Evolutionary conservation across 2,888 invertebrate genomes (phyloP).

Genomic region (Nomada ruficornis): DNA sequence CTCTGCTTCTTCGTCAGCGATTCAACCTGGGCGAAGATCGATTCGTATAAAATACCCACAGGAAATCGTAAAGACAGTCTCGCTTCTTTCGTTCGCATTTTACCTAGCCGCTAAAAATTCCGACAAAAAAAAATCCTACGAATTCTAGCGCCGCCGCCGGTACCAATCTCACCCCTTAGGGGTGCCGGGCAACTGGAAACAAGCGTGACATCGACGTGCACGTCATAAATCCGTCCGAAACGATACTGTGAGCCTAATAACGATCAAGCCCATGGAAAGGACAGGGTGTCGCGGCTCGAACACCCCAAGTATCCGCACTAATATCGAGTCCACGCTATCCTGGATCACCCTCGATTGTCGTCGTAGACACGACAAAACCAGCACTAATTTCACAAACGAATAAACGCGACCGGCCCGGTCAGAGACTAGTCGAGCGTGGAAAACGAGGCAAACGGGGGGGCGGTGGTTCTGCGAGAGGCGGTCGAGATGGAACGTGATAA

Average conservation of each 20-base stretch:
- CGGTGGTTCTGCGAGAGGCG: conserved; percentile 57
- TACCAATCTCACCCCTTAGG: not conserved
- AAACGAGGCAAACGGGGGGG: conserved; percentile 17
- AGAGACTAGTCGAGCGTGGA: conserved; percentile 60
- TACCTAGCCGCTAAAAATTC: no score
- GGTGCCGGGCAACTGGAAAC: not conserved
- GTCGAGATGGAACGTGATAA: conserved; percentile 75
- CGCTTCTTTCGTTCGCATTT: no score
- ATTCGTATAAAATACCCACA: no score
- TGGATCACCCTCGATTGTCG: conserved; percentile 43
- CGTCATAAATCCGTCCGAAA: conserved; percentile 53
- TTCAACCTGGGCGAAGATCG: no score
- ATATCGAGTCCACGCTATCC: conserved; percentile 31
- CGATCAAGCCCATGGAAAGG: conserved; percentile 9
- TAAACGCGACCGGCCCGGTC: conserved; percentile 78
- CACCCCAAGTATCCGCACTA: conserved; percentile 38
- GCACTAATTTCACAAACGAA: conserved; percentile 84
- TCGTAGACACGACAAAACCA: conserved; percentile 77
- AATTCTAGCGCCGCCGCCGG: no score
- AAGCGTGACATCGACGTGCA: conserved; percentile 20
- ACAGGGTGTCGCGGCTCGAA: conserved; percentile 3
- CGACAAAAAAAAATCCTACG: no score
- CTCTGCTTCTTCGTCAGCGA: no score
- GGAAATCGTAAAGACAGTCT: no score
- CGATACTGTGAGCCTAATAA: conserved; percentile 35